phyloP scores from a whole-genome alignment of 2,113 vertebrate genomes.

The Pachycephala philippinensis region DNA sequence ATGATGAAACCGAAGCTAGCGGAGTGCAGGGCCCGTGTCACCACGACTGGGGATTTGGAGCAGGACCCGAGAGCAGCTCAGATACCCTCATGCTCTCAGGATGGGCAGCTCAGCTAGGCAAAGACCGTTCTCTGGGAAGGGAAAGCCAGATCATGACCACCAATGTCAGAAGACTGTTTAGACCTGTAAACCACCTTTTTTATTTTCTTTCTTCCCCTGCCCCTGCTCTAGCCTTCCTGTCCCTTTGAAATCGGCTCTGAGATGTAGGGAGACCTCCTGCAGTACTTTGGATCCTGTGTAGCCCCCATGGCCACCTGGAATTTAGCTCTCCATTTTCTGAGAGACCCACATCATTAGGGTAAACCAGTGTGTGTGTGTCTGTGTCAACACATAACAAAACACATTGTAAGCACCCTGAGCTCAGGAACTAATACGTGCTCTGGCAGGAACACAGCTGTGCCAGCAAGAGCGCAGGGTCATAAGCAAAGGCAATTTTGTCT shows the following conservation, averaged over 20 bases:
- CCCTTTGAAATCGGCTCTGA: neutral
- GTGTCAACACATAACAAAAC: slow-evolving; percentile 58
- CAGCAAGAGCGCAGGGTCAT: slow-evolving; percentile 30
- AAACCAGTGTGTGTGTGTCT: neutral
- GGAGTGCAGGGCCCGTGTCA: neutral
- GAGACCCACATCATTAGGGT: neutral
- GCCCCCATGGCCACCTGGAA: neutral
- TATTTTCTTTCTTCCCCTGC: accelerated
- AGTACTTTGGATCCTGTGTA: neutral
- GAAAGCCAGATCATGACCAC: neutral
- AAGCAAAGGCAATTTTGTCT: slow-evolving; percentile 48
- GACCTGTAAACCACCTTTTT: neutral
- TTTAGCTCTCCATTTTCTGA: neutral
- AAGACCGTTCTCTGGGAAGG: neutral
- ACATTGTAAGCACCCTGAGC: slow-evolving; percentile 42
- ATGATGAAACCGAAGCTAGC: neutral
- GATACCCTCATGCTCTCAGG: neutral
- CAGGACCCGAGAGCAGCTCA: neutral
- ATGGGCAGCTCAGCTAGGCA: neutral
- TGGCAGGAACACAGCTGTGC: slow-evolving; percentile 34
- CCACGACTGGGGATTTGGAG: neutral
- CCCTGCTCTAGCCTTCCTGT: neutral
- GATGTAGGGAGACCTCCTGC: neutral
- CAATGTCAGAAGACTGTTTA: neutral
- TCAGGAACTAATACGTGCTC: slow-evolving; percentile 52